Percentiles rank a stretch among this genome's conserved stretches.
Conservation (phyloP, 1,140 invertebrate species). For the Popillia japonica region DNA sequence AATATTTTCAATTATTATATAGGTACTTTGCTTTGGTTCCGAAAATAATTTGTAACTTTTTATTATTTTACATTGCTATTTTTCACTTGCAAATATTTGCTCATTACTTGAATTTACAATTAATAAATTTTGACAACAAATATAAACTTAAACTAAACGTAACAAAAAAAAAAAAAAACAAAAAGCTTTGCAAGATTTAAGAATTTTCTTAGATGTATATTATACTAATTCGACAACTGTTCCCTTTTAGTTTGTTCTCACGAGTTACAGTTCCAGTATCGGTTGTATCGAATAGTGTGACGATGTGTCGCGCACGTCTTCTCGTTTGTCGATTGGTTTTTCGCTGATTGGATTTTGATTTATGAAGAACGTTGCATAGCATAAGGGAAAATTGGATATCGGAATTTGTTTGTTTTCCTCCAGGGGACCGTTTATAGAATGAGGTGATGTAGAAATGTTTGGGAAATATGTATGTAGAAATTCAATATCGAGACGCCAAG, state of each 20-base stretch:
- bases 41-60: too few species aligned
- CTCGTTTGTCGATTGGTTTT: not conserved
- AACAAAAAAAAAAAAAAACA: too few species aligned
- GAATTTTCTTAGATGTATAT: not conserved
- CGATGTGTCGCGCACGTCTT: not conserved
- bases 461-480: not conserved
- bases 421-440: not conserved
- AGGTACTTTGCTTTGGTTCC: too few species aligned
- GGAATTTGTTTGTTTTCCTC: slow-evolving; percentile 15
- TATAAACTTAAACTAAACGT: too few species aligned
- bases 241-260: not conserved
- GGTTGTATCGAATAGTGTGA: not conserved
- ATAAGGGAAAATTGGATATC: slow-evolving; percentile 11
- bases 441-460: not conserved
- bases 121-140: too few species aligned
- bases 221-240: not conserved
- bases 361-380: slow-evolving; percentile 18
- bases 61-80: too few species aligned
- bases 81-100: too few species aligned
- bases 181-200: too few species aligned
- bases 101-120: too few species aligned
- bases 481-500: not conserved
- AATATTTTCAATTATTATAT: too few species aligned
- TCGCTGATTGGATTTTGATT: slow-evolving; percentile 14
- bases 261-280: not conserved